These are phyloP conservation scores for Ophiodon elongatus DNA, from an alignment of 2,113 vertebrate species.

Conservation along the genomic window DNA sequence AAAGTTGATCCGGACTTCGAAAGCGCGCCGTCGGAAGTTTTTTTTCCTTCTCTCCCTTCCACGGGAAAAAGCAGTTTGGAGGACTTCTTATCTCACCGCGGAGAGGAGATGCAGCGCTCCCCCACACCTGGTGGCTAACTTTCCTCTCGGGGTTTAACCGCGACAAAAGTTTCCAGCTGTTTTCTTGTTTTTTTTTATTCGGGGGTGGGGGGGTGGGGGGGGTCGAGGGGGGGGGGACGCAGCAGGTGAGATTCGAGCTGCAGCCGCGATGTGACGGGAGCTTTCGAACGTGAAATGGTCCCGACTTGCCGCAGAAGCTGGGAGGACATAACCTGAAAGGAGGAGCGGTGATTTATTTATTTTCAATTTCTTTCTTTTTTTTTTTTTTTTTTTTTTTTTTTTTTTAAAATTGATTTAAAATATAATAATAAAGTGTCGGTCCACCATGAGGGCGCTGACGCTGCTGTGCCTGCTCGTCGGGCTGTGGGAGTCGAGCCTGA, in stretches of 20 bases:
- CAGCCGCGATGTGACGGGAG: background rate
- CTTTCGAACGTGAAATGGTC: constrained; percentile 76
- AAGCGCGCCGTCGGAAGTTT: constrained; percentile 44
- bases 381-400: too few relatives aligned
- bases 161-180: background rate
- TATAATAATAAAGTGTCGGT: background rate
- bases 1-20: constrained; percentile 45
- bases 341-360: background rate
- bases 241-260: constrained; percentile 53
- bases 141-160: background rate
- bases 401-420: too few relatives aligned
- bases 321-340: constrained; percentile 71
- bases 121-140: background rate
- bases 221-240: background rate
- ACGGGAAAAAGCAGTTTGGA: background rate
- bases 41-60: too few relatives aligned
- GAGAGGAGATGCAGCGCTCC: background rate
- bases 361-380: too few relatives aligned
- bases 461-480: constrained; percentile 76
- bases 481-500: constrained; percentile 73
- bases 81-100: background rate
- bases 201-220: too few relatives aligned
- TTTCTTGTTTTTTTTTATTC: too few relatives aligned
- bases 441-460: constrained; percentile 74
- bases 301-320: constrained; percentile 43